These are phyloP conservation scores for Achlya flavicornis DNA, from an alignment of 2,888 invertebrate species.

Conservation along the genomic window DNA sequence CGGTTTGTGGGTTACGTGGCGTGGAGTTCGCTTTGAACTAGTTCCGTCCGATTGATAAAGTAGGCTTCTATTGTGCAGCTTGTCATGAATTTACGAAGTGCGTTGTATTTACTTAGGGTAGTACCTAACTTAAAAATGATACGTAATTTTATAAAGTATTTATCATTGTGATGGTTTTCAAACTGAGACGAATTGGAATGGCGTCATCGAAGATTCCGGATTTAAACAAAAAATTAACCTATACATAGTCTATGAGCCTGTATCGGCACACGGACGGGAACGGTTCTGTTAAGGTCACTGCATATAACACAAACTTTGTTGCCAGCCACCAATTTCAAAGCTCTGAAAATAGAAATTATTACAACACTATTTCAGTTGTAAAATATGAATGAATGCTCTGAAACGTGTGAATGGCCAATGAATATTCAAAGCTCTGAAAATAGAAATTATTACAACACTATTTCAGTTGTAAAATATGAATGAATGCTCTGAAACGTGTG, in stretches of 20 bases:
- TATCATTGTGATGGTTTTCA: no score
- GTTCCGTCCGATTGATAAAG: constrained; percentile 12
- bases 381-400: constrained; percentile 13
- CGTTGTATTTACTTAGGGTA: no score
- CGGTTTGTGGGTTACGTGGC: constrained; percentile 27
- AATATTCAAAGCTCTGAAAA: constrained; percentile 8
- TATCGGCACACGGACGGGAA: no score
- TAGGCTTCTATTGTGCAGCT: not conserved
- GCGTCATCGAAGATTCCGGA: no score
- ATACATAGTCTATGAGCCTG: no score
- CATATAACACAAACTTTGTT: not conserved
- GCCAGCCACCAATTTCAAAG: not conserved
- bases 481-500: constrained; percentile 20
- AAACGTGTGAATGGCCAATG: constrained; percentile 21
- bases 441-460: constrained; percentile 11
- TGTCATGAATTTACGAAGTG: not conserved
- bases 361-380: constrained; percentile 11
- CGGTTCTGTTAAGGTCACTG: not conserved
- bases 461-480: constrained; percentile 13
- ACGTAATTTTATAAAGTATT: no score
- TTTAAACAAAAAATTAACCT: no score
- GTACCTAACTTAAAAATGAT: no score
- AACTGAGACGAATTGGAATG: no score
- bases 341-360: constrained; percentile 8
- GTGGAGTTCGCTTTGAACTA: constrained; percentile 20